Evolutionary conservation across 2,797 vertebrate genomes (phyloP).

Genomic region (Sebastes melanostomus): DNA sequence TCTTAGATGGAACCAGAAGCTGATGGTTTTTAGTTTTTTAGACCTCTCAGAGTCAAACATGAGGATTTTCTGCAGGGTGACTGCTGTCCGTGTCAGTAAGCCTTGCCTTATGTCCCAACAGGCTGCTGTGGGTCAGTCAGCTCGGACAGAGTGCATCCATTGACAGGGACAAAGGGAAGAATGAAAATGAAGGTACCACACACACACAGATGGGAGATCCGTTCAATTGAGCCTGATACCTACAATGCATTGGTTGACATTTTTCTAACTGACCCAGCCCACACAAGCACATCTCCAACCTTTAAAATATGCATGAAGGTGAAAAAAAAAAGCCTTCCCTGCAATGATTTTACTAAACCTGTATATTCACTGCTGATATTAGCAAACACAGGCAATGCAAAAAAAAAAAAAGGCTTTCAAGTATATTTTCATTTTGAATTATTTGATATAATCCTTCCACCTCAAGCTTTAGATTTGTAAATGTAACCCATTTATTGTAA

Average conservation of each 20-base stretch:
- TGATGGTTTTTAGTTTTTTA: background rate
- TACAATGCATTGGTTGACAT: conserved; percentile 27
- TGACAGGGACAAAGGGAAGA: conserved; percentile 14
- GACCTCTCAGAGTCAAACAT: background rate
- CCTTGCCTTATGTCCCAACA: conserved; percentile 1
- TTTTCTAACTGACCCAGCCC: conserved; percentile 22
- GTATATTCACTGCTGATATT: conserved; percentile 5
- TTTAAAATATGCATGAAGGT: conserved; percentile 31
- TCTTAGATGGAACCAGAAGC: background rate
- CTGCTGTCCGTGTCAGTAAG: conserved; percentile 6
- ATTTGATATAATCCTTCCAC: conserved; percentile 60
- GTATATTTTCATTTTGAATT: conserved; percentile 44
- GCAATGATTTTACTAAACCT: conserved; percentile 17
- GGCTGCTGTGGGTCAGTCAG: conserved; percentile 16
- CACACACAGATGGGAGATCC: conserved; percentile 9
- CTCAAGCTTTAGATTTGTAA: conserved; percentile 59
- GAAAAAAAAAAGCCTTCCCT: background rate
- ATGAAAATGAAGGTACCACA: conserved; percentile 21
- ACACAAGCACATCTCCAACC: conserved; percentile 13
- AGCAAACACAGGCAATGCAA: conserved; percentile 14
- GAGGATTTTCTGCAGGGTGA: background rate
- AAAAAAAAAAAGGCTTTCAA: conserved; percentile 22
- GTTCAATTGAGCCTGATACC: conserved; percentile 1
- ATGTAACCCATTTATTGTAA: conserved; percentile 69
- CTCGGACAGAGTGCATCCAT: background rate